Evolutionary conservation across 1,140 invertebrate species (phyloP).

Genomic region (Magallana ariakensis): DNA sequence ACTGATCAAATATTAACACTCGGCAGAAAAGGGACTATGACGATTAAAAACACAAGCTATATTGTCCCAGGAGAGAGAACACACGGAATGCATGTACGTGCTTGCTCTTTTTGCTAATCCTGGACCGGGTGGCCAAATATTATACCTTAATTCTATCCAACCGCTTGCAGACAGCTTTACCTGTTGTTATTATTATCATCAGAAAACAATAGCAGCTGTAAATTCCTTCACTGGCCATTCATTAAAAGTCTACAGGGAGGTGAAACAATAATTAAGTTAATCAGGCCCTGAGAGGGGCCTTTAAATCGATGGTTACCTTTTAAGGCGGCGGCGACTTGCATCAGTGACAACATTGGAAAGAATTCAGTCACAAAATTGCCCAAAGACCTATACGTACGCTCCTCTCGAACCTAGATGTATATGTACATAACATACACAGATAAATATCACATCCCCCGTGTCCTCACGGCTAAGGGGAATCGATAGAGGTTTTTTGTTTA

Average conservation of each 20-base stretch:
- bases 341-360: conserved; percentile 19
- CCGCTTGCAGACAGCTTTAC: background rate
- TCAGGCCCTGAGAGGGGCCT: background rate
- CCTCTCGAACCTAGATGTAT: background rate
- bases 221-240: conserved; percentile 2
- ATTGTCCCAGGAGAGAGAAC: background rate
- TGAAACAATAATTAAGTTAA: conserved; percentile 19
- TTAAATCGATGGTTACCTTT: conserved; percentile 17
- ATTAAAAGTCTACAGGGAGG: conserved; percentile 13
- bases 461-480: background rate
- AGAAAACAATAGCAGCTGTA: background rate
- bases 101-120: background rate
- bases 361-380: background rate
- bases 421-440: background rate
- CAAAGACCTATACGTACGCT: background rate
- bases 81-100: background rate
- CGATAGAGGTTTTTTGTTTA: background rate
- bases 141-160: background rate
- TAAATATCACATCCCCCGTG: background rate
- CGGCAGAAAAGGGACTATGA: background rate
- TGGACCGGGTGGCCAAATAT: background rate
- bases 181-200: background rate
- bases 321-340: conserved; percentile 15
- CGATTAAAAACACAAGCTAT: background rate
- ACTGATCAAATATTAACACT: conserved; percentile 29